Conservation (phyloP, 1,140 invertebrate species). For the Drosophila parvula region DNA sequence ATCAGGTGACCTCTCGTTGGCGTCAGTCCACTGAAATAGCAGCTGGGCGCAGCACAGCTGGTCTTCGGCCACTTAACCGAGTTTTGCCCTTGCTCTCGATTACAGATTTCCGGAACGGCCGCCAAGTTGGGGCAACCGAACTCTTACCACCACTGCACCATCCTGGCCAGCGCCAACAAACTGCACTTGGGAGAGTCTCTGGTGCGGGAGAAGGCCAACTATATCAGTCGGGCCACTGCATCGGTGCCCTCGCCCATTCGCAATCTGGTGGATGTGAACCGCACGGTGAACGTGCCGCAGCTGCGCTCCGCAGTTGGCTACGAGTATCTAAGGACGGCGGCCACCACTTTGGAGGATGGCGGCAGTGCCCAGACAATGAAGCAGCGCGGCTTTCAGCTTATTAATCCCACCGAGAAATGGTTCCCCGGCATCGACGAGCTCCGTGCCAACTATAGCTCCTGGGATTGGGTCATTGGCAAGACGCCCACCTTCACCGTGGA, state of each 20-base stretch:
- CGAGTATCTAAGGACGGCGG: slow-evolving; percentile 90
- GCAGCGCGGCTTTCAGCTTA: slow-evolving; percentile 91
- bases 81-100: slow-evolving; percentile 15
- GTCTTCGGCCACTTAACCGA: slow-evolving; percentile 7
- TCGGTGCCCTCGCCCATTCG: slow-evolving; percentile 92
- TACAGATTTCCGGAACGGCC: slow-evolving; percentile 94
- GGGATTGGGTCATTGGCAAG: slow-evolving; percentile 95
- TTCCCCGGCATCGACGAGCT: slow-evolving; percentile 91
- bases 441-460: slow-evolving; percentile 88
- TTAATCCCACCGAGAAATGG: slow-evolving; percentile 94
- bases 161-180: slow-evolving; percentile 94
- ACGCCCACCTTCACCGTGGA: slow-evolving; percentile 92
- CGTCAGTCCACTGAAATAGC: slow-evolving; percentile 21
- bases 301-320: slow-evolving; percentile 91
- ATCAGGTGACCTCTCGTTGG: slow-evolving; percentile 36
- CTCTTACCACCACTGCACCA: slow-evolving; percentile 97
- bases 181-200: slow-evolving; percentile 88
- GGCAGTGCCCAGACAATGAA: slow-evolving; percentile 87
- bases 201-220: slow-evolving; percentile 86
- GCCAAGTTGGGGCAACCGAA: slow-evolving; percentile 93
- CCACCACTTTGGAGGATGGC: slow-evolving; percentile 88
- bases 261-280: slow-evolving; percentile 91
- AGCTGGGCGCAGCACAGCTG: slow-evolving; percentile 31
- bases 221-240: slow-evolving; percentile 92
- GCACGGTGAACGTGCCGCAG: slow-evolving; percentile 88